phyloP scores from a whole-genome alignment of 2,797 vertebrate genomes.

The Loriculus beryllinus region DNA sequence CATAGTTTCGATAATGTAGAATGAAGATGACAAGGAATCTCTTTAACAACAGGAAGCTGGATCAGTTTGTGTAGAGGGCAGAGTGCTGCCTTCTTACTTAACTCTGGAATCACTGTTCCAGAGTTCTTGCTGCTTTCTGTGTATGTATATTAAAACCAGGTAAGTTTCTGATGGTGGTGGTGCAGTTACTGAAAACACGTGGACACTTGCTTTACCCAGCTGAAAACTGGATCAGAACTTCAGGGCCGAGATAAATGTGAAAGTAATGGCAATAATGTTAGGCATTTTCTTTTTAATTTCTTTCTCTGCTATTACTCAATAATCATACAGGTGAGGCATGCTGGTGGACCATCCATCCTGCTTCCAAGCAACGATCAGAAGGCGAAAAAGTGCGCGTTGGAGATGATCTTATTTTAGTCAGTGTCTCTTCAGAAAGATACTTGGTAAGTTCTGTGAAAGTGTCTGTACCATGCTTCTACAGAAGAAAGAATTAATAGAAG shows the following conservation, averaged over 20 bases:
- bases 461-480: slow-evolving; percentile 66
- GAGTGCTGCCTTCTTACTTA: not conserved
- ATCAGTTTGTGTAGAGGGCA: not conserved
- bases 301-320: not conserved
- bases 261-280: not conserved
- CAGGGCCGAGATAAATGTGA: not conserved
- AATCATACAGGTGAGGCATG: slow-evolving; percentile 86
- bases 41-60: not conserved
- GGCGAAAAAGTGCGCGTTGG: slow-evolving; percentile 95
- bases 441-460: slow-evolving; percentile 81
- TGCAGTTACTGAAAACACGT: not conserved
- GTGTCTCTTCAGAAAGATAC: slow-evolving; percentile 93
- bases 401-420: slow-evolving; percentile 95
- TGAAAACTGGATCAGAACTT: not conserved
- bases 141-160: not conserved
- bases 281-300: not conserved
- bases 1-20: not conserved
- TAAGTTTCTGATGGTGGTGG: not conserved
- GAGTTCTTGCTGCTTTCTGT: not conserved
- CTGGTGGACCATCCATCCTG: slow-evolving; percentile 98
- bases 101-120: not conserved
- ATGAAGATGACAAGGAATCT: not conserved
- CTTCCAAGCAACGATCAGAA: slow-evolving; percentile 94
- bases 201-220: not conserved
- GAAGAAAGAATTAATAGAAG: not conserved